Evolutionary conservation across 2,113 vertebrate species (phyloP).

Genomic region (Lampris megalopsis): DNA sequence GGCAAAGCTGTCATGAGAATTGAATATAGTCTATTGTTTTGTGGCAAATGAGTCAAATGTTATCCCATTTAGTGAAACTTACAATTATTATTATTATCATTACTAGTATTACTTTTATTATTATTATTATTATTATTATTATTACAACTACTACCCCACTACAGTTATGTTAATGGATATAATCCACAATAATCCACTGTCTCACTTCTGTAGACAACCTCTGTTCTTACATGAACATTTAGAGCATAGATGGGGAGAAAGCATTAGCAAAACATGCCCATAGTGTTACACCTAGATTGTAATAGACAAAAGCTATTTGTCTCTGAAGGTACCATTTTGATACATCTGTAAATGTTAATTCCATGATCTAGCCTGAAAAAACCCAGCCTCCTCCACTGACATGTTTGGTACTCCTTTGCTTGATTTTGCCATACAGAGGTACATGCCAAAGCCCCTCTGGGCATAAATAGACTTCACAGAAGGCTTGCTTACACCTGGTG

Average conservation of each 20-base stretch:
- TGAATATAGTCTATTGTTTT: not conserved
- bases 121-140: no score
- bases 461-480: slow-evolving; percentile 76
- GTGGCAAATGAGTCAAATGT: not conserved
- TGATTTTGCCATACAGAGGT: slow-evolving; percentile 65
- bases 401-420: slow-evolving; percentile 48
- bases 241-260: slow-evolving; percentile 14
- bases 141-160: not conserved
- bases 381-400: slow-evolving; percentile 33
- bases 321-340: slow-evolving; percentile 68
- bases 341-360: slow-evolving; percentile 75
- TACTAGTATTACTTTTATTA: no score
- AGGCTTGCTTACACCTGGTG: slow-evolving; percentile 61
- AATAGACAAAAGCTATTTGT: slow-evolving; percentile 72
- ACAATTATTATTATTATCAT: no score
- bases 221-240: slow-evolving; percentile 5
- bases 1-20: not conserved
- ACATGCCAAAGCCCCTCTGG: slow-evolving; percentile 67
- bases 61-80: not conserved
- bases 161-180: not conserved
- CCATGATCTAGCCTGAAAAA: slow-evolving; percentile 66
- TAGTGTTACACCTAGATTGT: slow-evolving; percentile 57
- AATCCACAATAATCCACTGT: not conserved
- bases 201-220: not conserved
- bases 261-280: slow-evolving; percentile 39